Conservation (phyloP, 1,140 invertebrate genomes). For the Lepidostoma basale region DNA sequence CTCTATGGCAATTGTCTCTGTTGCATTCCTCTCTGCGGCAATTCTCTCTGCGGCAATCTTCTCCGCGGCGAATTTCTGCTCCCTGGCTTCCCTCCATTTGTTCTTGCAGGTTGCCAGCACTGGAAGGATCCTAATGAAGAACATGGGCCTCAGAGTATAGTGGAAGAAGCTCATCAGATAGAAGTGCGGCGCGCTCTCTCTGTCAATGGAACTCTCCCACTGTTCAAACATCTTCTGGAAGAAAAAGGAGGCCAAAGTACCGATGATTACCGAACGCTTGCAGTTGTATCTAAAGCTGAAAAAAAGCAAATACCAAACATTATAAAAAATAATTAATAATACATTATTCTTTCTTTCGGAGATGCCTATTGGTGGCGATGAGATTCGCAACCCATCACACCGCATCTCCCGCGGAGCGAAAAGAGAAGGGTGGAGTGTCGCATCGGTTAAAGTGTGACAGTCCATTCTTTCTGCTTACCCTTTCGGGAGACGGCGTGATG, state of each 20-base stretch:
- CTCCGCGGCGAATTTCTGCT: neutral
- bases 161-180: slow-evolving; percentile 36
- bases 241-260: neutral
- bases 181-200: slow-evolving; percentile 35
- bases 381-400: too few species aligned
- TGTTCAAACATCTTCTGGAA: slow-evolving; percentile 37
- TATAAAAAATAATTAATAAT: neutral
- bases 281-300: slow-evolving; percentile 38
- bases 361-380: too few species aligned
- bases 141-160: slow-evolving; percentile 24
- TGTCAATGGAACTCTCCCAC: slow-evolving; percentile 33
- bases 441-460: neutral
- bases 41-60: neutral
- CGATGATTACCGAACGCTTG: slow-evolving; percentile 9
- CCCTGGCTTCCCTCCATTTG: neutral
- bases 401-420: too few species aligned
- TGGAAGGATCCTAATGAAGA: slow-evolving; percentile 38
- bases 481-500: too few species aligned
- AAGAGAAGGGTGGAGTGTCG: neutral
- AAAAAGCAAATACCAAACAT: neutral
- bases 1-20: neutral
- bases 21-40: neutral
- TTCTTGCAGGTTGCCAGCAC: slow-evolving; percentile 24
- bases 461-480: neutral
- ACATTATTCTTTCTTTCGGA: too few species aligned